Evolutionary conservation across 2,888 invertebrate species (phyloP).

Genomic region (Drosophila anceps): DNA sequence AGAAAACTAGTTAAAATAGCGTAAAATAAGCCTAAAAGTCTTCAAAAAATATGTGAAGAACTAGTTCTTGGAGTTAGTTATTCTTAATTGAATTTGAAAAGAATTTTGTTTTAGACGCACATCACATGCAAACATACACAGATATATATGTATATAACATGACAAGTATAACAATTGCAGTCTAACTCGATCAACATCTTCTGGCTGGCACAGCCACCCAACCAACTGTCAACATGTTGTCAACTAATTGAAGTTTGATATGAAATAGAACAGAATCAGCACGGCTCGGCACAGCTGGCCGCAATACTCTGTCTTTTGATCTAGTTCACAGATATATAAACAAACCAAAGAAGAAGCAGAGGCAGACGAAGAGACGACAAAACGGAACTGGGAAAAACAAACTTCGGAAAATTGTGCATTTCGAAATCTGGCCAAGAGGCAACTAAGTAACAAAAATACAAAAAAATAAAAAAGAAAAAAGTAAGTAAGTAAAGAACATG

Average conservation of each 20-base stretch:
- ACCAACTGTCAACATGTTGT: slow-evolving; percentile 42
- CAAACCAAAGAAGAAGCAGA: slow-evolving; percentile 1
- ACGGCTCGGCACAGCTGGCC: slow-evolving; percentile 46
- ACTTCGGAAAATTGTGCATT: slow-evolving; percentile 50
- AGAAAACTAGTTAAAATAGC: too few relatives aligned
- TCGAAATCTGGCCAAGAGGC: slow-evolving; percentile 51
- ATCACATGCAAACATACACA: not conserved
- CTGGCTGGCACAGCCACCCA: slow-evolving; percentile 15
- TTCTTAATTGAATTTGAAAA: too few relatives aligned
- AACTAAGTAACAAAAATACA: slow-evolving; percentile 13
- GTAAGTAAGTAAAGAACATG: slow-evolving; percentile 40
- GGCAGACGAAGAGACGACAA: not conserved
- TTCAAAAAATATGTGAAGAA: too few relatives aligned
- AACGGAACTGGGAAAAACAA: slow-evolving; percentile 10
- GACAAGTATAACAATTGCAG: too few relatives aligned
- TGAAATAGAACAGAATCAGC: slow-evolving; percentile 1
- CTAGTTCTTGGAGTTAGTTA: too few relatives aligned
- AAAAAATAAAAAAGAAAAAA: not conserved
- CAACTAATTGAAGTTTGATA: slow-evolving; percentile 40
- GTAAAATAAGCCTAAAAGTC: too few relatives aligned
- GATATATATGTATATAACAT: too few relatives aligned
- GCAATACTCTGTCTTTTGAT: slow-evolving; percentile 60
- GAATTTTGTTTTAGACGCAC: not conserved
- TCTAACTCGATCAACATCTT: not conserved
- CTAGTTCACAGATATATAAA: slow-evolving; percentile 47